A percentile compares a stretch with the other conserved stretches of the same genome.
Evolutionary conservation across 1,140 invertebrate genomes (phyloP).

Genomic region (Lamellibrachia luymesi): DNA sequence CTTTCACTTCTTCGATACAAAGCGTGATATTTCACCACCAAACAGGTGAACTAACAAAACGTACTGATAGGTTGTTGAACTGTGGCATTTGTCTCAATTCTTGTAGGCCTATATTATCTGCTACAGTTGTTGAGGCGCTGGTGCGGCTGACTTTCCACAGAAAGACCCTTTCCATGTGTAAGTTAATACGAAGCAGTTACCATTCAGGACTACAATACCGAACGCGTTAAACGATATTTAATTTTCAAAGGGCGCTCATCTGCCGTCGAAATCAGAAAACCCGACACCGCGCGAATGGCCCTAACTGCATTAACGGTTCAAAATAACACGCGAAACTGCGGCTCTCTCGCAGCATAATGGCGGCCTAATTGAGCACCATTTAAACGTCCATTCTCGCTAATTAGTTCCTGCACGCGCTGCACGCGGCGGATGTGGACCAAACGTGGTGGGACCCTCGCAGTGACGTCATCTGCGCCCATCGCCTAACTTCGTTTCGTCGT

Average conservation of each 20-base stretch:
- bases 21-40: too few species aligned
- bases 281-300: background rate
- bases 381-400: constrained; percentile 4
- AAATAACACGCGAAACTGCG: background rate
- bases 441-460: background rate
- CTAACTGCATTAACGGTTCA: background rate
- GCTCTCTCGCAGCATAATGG: background rate
- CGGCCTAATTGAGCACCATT: background rate
- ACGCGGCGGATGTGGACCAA: background rate
- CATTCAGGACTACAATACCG: background rate
- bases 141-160: background rate
- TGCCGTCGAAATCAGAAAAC: background rate
- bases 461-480: background rate
- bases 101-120: too few species aligned
- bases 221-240: background rate
- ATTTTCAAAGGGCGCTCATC: background rate
- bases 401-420: background rate
- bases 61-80: too few species aligned
- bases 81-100: too few species aligned
- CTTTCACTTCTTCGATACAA: too few species aligned
- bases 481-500: background rate
- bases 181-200: background rate
- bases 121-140: background rate
- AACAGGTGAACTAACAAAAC: too few species aligned
- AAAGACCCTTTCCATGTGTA: background rate